These are phyloP conservation scores for Lepas anatifera DNA, from an alignment of 2,888 invertebrate species.

Conservation along the genomic window DNA sequence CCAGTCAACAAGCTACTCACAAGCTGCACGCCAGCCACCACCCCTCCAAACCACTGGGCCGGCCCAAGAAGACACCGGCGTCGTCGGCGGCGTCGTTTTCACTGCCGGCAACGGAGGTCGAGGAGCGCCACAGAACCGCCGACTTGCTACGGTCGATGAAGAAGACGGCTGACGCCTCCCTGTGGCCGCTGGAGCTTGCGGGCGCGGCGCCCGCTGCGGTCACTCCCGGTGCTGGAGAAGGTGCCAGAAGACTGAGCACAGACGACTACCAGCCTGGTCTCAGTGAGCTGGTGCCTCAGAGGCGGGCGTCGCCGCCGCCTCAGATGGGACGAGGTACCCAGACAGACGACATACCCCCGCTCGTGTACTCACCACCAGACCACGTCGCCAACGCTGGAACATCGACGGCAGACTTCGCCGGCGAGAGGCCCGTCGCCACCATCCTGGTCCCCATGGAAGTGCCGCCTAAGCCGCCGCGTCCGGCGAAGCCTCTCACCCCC, in stretches of 20 bases:
- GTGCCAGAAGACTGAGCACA: background rate
- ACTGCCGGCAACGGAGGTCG: background rate
- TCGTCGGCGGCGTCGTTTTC: background rate
- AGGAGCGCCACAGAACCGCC: background rate
- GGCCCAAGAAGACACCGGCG: background rate
- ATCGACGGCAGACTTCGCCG: background rate
- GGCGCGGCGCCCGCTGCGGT: background rate
- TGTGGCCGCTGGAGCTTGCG: background rate
- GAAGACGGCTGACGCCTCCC: background rate
- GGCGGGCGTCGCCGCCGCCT: background rate
- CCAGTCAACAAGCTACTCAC: background rate
- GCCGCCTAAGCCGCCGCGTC: background rate
- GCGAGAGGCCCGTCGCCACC: background rate
- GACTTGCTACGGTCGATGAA: background rate
- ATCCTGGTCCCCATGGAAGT: background rate
- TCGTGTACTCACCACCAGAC: no score
- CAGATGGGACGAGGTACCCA: background rate
- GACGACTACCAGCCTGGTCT: background rate
- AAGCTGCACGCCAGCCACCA: background rate
- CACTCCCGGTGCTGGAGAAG: background rate
- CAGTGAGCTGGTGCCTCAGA: background rate
- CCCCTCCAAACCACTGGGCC: no score
- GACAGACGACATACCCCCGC: background rate
- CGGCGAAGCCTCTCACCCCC: background rate
- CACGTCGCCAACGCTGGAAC: background rate